Evolutionary conservation across 2,113 vertebrate species (phyloP).

Genomic region (Lophura nycthemera): DNA sequence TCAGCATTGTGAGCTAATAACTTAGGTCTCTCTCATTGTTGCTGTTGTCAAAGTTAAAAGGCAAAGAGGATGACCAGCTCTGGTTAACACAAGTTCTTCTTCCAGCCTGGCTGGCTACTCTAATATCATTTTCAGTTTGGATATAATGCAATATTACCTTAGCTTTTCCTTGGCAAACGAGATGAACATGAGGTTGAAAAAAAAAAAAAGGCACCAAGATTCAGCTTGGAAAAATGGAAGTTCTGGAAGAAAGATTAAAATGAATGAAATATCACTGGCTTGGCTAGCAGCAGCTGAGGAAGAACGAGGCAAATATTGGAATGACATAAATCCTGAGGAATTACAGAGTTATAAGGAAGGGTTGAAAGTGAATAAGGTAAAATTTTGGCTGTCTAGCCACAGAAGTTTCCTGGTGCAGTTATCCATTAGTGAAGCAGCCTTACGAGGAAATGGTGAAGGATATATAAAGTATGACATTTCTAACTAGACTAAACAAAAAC

Average conservation of each 20-base stretch:
- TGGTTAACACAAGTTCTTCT: neutral
- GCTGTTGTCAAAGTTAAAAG: neutral
- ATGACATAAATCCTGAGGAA: conserved; percentile 70
- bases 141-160: neutral
- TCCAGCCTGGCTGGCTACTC: neutral
- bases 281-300: conserved; percentile 45
- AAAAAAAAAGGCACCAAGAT: neutral
- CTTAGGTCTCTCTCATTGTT: neutral
- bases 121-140: neutral
- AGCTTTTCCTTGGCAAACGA: conserved; percentile 37
- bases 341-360: conserved; percentile 48
- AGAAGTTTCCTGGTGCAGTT: conserved; percentile 61
- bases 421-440: neutral
- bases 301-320: conserved; percentile 65
- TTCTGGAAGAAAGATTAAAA: conserved; percentile 71
- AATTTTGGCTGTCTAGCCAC: conserved; percentile 61
- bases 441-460: conserved; percentile 57
- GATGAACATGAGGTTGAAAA: neutral
- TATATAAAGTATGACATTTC: conserved; percentile 35
- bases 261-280: conserved; percentile 68
- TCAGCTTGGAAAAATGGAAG: conserved; percentile 65
- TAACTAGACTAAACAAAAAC: conserved; percentile 62
- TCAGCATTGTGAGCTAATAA: neutral
- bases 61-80: neutral
- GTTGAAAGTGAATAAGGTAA: conserved; percentile 67